These are phyloP conservation scores for Heliconius eleuchia DNA, from an alignment of 1,140 invertebrate genomes.

Conservation along the genomic window DNA sequence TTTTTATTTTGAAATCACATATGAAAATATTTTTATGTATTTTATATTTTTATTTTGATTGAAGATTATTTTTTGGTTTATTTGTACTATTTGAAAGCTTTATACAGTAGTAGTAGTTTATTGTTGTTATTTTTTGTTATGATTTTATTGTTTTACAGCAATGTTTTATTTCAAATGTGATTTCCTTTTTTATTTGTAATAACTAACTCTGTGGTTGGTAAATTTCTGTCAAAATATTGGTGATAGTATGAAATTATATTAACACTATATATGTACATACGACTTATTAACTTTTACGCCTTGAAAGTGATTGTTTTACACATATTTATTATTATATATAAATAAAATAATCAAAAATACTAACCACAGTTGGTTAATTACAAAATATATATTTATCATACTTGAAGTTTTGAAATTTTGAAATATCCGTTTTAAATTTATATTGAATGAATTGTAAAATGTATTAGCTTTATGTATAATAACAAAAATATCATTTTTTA, in stretches of 20 bases:
- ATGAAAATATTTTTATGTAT: slow-evolving; percentile 36
- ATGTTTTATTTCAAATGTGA: slow-evolving; percentile 48
- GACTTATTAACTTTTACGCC: not conserved
- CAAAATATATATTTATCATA: not conserved
- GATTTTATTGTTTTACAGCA: not conserved
- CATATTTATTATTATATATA: not conserved
- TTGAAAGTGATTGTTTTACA: not conserved
- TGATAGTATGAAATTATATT: slow-evolving; percentile 17
- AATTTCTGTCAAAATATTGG: slow-evolving; percentile 30
- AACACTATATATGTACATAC: slow-evolving; percentile 9
- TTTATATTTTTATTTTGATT: not conserved
- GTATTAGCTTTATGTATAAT: no score
- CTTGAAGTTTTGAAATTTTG: no score
- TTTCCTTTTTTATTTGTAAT: slow-evolving; percentile 42
- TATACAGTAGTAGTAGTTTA: not conserved
- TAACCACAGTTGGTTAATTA: slow-evolving; percentile 8
- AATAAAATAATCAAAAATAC: not conserved
- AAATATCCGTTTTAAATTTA: no score
- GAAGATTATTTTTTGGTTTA: not conserved
- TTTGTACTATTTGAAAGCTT: not conserved
- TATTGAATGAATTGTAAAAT: no score
- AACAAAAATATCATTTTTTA: no score
- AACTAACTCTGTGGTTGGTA: slow-evolving; percentile 66
- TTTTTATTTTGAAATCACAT: slow-evolving; percentile 49
- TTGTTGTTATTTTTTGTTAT: not conserved